phyloP scores from a whole-genome alignment of 2,797 vertebrate species.

The Lophura swinhoii region DNA sequence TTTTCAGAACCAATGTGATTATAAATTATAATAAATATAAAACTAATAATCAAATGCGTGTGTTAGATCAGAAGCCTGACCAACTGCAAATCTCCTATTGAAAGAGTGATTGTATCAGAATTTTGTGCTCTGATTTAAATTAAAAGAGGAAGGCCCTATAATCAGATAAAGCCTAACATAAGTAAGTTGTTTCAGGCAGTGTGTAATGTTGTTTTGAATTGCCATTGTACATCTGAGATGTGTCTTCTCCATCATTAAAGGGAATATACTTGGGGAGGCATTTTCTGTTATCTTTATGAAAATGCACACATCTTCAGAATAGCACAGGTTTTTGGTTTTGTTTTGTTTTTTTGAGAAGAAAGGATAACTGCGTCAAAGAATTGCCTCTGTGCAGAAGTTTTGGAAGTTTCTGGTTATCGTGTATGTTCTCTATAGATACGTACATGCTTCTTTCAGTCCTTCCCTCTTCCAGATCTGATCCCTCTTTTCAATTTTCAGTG shows the following conservation, averaged over 20 bases:
- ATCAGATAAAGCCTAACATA: neutral
- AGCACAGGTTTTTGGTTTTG: neutral
- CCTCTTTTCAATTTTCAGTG: neutral
- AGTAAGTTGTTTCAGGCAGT: neutral
- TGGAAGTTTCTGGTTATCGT: neutral
- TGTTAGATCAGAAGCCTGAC: neutral
- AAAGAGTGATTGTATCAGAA: neutral
- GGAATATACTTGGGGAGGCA: neutral
- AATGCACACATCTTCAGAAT: neutral
- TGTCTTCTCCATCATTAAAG: neutral
- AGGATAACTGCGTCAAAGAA: rapidly evolving
- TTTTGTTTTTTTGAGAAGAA: neutral
- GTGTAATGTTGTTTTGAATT: neutral
- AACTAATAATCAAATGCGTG: neutral
- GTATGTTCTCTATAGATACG: neutral
- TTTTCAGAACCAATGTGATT: neutral
- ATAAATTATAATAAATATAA: neutral
- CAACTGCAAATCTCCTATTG: neutral
- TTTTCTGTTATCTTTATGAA: neutral
- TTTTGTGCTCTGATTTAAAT: neutral
- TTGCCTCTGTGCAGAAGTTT: neutral
- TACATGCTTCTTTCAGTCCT: neutral
- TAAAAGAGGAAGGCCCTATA: neutral
- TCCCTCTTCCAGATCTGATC: neutral
- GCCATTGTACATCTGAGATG: neutral